These are phyloP conservation scores for Atta texana DNA, from an alignment of 1,140 invertebrate genomes.

Conservation along the genomic window DNA sequence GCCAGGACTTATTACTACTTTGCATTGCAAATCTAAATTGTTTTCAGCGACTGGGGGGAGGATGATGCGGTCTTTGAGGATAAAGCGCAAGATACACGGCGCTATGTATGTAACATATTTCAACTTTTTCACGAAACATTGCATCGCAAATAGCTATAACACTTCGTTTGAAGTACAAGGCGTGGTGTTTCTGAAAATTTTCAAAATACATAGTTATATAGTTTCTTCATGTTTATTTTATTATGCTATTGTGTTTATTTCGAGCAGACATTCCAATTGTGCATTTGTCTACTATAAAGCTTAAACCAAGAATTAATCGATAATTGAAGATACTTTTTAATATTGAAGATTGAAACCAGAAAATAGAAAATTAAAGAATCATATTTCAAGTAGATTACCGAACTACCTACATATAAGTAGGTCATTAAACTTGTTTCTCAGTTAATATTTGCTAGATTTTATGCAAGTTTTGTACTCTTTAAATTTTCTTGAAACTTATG, in stretches of 20 bases:
- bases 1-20: conserved; percentile 47
- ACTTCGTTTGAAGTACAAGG: conserved; percentile 3
- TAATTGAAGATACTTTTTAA: not conserved
- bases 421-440: not conserved
- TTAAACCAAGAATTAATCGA: not conserved
- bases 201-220: not conserved
- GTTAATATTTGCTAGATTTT: conserved; percentile 5
- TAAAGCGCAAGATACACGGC: conserved; percentile 48
- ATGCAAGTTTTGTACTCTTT: not conserved
- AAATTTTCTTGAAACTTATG: not conserved
- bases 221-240: not conserved
- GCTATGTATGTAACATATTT: conserved; percentile 45
- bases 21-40: conserved; percentile 62
- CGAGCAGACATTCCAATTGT: not conserved
- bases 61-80: conserved; percentile 61
- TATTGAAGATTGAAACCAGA: not conserved
- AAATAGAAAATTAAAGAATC: not conserved
- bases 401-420: not conserved
- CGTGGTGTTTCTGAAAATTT: not conserved
- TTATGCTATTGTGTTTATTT: not conserved
- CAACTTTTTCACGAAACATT: conserved; percentile 39
- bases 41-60: conserved; percentile 42
- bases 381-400: not conserved
- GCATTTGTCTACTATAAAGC: not conserved
- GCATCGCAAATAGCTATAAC: conserved; percentile 17